Evolutionary conservation across 2,113 vertebrate genomes (phyloP).

Genomic region (Phaethon lepturus): DNA sequence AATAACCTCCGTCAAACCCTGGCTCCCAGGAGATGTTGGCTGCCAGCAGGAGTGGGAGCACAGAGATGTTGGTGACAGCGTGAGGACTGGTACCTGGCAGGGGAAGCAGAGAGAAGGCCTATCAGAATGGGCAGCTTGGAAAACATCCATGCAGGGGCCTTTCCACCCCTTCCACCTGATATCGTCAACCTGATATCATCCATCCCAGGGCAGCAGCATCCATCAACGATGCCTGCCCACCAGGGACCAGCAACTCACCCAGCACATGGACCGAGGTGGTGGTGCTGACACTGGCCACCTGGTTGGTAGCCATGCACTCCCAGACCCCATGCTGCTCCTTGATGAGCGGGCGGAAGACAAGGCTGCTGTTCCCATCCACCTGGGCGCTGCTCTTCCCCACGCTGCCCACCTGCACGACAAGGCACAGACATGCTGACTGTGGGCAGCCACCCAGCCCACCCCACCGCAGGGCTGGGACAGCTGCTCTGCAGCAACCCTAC

Average conservation of each 20-base stretch:
- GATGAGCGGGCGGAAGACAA: conserved; percentile 83
- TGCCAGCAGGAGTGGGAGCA: conserved; percentile 81
- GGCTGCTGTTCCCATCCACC: conserved; percentile 85
- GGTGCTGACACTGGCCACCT: conserved; percentile 83
- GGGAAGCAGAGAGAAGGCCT: not conserved
- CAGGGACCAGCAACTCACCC: conserved; percentile 75
- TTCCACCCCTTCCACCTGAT: not conserved
- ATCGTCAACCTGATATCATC: not conserved
- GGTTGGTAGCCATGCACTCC: conserved; percentile 88
- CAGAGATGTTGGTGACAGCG: conserved; percentile 79
- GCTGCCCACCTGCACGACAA: conserved; percentile 77
- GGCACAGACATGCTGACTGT: fast-evolving
- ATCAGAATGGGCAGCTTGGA: not conserved
- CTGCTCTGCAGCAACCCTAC: not conserved
- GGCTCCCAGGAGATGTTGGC: conserved; percentile 93
- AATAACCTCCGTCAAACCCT: conserved; percentile 93
- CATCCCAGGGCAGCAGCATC: not conserved
- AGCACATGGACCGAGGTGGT: conserved; percentile 86
- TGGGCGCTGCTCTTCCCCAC: conserved; percentile 71
- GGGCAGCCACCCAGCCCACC: not conserved
- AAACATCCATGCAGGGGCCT: not conserved
- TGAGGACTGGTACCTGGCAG: conserved; percentile 92
- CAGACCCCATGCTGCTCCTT: conserved; percentile 92
- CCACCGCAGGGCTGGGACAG: fast-evolving
- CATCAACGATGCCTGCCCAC: not conserved